These are phyloP conservation scores for Chlorodrepanis virens DNA, from an alignment of 2,113 vertebrate species.

Conservation along the genomic window DNA sequence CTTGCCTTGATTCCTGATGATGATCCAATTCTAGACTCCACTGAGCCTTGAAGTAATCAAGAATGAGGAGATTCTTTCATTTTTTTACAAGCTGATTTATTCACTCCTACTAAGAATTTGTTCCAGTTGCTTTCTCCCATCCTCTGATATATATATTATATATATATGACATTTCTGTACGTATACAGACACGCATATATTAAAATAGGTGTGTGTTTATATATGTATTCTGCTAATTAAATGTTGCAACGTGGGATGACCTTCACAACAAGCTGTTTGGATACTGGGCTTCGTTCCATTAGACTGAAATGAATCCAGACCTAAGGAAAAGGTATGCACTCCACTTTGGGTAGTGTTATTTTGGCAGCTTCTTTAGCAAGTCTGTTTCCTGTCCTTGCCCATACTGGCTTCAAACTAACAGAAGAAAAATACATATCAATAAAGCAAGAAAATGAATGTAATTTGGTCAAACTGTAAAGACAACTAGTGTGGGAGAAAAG, in stretches of 20 bases:
- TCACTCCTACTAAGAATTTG: neutral
- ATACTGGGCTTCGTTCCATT: constrained; percentile 6
- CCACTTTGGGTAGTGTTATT: neutral
- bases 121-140: neutral
- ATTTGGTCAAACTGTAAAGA: neutral
- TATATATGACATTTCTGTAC: neutral
- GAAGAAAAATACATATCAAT: neutral
- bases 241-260: neutral
- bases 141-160: neutral
- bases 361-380: neutral
- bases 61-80: neutral
- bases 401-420: neutral
- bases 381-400: neutral
- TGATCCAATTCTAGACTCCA: neutral
- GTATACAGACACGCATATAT: neutral
- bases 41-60: neutral
- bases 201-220: neutral
- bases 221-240: neutral
- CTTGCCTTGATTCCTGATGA: neutral
- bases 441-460: neutral
- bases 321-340: neutral
- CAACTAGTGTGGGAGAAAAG: neutral
- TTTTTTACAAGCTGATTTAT: neutral
- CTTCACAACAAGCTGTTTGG: constrained; percentile 34
- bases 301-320: neutral